These are phyloP conservation scores for Neelides sp. DNA, from an alignment of 1,140 invertebrate genomes.

Conservation along the genomic window DNA sequence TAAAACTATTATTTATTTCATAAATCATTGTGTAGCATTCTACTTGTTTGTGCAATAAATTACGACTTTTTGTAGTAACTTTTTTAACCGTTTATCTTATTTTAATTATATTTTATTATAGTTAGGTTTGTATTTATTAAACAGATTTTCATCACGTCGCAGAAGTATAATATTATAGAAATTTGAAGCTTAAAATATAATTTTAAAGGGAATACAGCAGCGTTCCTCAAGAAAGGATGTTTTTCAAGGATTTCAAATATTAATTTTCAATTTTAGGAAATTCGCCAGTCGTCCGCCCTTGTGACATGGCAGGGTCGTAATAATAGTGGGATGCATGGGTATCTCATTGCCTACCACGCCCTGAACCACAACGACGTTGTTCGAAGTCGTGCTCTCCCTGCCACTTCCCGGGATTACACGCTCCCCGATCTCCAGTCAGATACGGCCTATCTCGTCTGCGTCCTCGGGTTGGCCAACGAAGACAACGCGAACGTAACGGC, in stretches of 20 bases:
- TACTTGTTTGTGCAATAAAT: no score
- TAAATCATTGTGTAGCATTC: no score
- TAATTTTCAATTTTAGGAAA: conserved; percentile 23
- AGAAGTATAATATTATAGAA: no score
- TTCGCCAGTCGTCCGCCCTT: conserved; percentile 30
- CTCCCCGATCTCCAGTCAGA: conserved; percentile 58
- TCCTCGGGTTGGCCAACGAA: conserved; percentile 64
- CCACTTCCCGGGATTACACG: conserved; percentile 46
- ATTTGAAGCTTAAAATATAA: no score
- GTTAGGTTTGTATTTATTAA: no score
- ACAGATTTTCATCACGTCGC: no score
- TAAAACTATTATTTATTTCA: no score
- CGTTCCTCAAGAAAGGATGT: no score
- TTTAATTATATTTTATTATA: no score
- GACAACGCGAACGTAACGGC: conserved; percentile 29
- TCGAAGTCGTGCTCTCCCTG: conserved; percentile 32
- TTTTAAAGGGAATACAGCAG: no score
- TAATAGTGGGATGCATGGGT: conserved; percentile 68
- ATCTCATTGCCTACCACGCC: conserved; percentile 70
- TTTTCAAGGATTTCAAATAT: conserved; percentile 6
- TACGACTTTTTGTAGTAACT: no score
- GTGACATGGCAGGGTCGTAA: conserved; percentile 56
- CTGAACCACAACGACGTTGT: conserved; percentile 45
- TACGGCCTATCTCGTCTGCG: conserved; percentile 69
- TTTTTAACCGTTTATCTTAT: no score